phyloP scores from a whole-genome alignment of 64 coral and sea anemone species.

The Stichodactyla helianthus region DNA sequence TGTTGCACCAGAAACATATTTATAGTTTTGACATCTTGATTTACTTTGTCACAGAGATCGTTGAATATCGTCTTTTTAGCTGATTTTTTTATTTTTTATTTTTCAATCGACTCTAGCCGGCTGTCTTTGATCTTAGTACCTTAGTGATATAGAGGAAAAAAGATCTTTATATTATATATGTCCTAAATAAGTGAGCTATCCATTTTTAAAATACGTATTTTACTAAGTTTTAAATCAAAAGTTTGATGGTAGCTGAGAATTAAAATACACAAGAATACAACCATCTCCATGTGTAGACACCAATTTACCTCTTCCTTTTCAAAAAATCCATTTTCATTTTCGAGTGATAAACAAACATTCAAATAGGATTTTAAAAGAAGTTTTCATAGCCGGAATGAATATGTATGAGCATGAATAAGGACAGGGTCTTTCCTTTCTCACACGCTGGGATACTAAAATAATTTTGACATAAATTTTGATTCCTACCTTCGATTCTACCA shows the following conservation, averaged over 20 bases:
- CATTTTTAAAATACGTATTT: neutral
- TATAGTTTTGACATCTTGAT: neutral
- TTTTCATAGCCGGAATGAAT: neutral
- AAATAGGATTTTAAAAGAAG: neutral
- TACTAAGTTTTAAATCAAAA: neutral
- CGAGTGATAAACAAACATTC: neutral
- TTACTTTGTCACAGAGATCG: neutral
- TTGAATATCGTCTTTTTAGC: neutral
- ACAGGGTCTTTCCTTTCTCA: neutral
- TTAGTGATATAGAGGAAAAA: neutral
- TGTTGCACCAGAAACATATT: neutral
- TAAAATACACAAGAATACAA: neutral
- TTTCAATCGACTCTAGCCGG: neutral
- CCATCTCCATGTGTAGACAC: neutral
- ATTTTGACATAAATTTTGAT: neutral
- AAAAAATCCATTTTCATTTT: neutral
- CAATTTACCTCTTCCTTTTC: neutral
- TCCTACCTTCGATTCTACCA: neutral
- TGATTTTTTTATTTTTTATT: neutral
- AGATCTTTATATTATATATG: neutral
- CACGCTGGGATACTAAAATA: neutral
- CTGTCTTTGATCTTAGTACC: neutral
- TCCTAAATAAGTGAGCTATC: neutral
- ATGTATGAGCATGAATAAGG: neutral
- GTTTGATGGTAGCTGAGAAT: neutral